Evolutionary conservation across 2,888 invertebrate species (phyloP).

Genomic region (Glyphotaelius pellucidus): DNA sequence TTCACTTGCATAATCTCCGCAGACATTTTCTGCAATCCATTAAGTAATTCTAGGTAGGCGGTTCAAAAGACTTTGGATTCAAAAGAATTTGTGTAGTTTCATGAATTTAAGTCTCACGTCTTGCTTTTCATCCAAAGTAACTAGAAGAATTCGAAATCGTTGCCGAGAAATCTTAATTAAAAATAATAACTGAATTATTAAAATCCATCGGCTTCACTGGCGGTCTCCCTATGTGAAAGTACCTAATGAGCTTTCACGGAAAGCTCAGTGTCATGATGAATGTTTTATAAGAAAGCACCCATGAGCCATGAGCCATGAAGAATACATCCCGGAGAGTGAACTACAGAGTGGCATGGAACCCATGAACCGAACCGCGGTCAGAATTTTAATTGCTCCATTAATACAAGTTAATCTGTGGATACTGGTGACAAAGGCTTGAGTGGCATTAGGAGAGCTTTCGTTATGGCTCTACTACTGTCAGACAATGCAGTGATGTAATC

Average conservation of each 20-base stretch:
- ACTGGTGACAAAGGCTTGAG: conserved; percentile 59
- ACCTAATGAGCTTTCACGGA: conserved; percentile 11
- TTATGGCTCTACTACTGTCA: background rate
- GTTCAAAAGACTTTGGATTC: background rate
- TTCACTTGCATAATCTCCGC: background rate
- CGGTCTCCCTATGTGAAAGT: background rate
- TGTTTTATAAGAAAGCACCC: background rate
- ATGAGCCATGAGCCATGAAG: conserved; percentile 39
- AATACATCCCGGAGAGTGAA: conserved; percentile 23
- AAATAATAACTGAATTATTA: background rate
- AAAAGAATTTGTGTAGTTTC: background rate
- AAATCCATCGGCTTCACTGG: background rate
- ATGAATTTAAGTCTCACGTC: background rate
- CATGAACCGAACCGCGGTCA: conserved; percentile 46
- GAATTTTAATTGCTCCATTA: conserved; percentile 64
- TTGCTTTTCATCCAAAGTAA: background rate
- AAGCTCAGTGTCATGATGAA: background rate
- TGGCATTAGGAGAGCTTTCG: conserved; percentile 3
- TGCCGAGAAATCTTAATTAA: background rate
- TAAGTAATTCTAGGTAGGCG: background rate
- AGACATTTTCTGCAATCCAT: background rate
- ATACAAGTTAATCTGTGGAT: conserved; percentile 60
- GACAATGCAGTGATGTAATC: background rate
- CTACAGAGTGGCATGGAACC: conserved; percentile 42
- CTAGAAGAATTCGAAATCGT: background rate